Conservation (phyloP, 2,888 invertebrate genomes). For the Helobdella robusta region DNA sequence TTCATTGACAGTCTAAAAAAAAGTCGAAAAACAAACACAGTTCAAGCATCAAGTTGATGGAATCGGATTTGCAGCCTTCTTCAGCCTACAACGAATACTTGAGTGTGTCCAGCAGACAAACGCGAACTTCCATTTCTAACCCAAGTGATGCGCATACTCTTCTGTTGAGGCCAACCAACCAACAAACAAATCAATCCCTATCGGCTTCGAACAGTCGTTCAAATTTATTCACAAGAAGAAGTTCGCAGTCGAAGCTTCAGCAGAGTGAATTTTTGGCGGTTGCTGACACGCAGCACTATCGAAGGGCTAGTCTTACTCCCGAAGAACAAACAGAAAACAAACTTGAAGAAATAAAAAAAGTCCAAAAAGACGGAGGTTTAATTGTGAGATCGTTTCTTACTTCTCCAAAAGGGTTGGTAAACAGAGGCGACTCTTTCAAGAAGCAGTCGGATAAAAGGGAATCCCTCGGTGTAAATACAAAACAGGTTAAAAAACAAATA, state of each 20-base stretch:
- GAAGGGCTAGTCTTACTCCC: constrained; percentile 25
- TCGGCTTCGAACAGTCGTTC: constrained; percentile 12
- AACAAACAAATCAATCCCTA: not conserved
- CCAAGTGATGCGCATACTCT: not conserved
- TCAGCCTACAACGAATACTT: no score
- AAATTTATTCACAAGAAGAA: constrained; percentile 21
- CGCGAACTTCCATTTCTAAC: constrained; percentile 9
- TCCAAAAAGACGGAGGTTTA: constrained; percentile 24
- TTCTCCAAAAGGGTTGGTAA: constrained; percentile 24
- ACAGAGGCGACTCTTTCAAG: constrained; percentile 27
- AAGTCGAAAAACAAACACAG: no score
- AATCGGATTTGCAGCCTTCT: no score
- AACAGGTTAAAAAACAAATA: not conserved
- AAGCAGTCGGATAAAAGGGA: constrained; percentile 10
- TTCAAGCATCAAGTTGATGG: no score
- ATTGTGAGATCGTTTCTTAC: constrained; percentile 25
- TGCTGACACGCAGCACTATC: not conserved
- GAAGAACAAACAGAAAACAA: constrained; percentile 26
- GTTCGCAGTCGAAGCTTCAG: not conserved
- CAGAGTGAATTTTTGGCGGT: constrained; percentile 11
- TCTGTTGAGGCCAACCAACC: not conserved
- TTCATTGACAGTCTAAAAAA: no score
- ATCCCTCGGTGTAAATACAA: not conserved
- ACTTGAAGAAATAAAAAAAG: constrained; percentile 24
- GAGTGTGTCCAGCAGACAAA: not conserved